These are phyloP conservation scores for Plagodis pulveraria DNA, from an alignment of 2,888 invertebrate genomes.

Conservation along the genomic window DNA sequence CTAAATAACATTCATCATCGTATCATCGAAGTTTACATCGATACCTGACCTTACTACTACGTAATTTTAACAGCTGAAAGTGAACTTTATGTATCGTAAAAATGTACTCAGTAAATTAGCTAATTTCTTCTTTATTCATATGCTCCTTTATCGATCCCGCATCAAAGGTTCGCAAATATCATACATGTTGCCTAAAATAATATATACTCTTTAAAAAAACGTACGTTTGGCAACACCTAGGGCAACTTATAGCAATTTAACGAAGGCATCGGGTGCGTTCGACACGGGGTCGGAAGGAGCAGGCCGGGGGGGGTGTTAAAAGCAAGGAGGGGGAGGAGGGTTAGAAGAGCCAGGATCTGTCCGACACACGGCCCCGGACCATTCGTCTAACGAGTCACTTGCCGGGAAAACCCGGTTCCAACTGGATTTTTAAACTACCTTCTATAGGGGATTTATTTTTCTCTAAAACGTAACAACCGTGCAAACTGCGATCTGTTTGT, in stretches of 20 bases:
- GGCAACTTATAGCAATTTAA: slow-evolving; percentile 49
- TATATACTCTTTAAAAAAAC: too few species aligned
- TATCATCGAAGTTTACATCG: too few species aligned
- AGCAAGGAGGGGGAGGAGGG: slow-evolving; percentile 18
- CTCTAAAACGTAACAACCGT: slow-evolving; percentile 32
- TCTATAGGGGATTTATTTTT: slow-evolving; percentile 40
- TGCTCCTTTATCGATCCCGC: too few species aligned
- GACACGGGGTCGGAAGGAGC: slow-evolving; percentile 59
- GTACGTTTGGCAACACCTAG: slow-evolving; percentile 7
- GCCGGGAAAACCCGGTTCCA: slow-evolving; percentile 52
- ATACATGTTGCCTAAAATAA: too few species aligned
- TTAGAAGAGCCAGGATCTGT: slow-evolving; percentile 50
- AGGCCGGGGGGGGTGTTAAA: slow-evolving; percentile 41
- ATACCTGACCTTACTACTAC: too few species aligned
- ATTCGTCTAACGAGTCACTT: slow-evolving; percentile 69
- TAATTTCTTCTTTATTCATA: too few species aligned
- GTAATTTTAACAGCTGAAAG: too few species aligned
- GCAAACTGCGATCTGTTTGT: slow-evolving; percentile 28
- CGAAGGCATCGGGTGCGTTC: slow-evolving; percentile 76
- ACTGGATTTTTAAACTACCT: slow-evolving; percentile 53
- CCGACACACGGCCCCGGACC: slow-evolving; percentile 63
- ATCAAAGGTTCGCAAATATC: too few species aligned
- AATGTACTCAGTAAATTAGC: too few species aligned
- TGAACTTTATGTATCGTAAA: too few species aligned
- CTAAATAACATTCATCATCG: too few species aligned